Conservation (phyloP, 1,140 invertebrate species). For the Epicauta chinensis region DNA sequence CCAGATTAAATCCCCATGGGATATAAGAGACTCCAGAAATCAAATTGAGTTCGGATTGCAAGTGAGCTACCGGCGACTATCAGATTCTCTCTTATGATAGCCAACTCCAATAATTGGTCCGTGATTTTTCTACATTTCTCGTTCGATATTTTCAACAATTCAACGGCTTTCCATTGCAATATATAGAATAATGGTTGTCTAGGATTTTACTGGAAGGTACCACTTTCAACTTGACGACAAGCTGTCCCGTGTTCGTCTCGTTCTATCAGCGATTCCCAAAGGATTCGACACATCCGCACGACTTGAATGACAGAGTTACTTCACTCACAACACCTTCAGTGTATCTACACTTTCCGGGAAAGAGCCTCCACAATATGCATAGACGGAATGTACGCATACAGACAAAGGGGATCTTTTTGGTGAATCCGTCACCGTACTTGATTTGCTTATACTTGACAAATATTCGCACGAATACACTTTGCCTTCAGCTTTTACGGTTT, state of each 20-base stretch:
- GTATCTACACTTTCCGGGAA: slow-evolving; percentile 20
- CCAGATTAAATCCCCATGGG: slow-evolving; percentile 38
- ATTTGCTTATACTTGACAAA: slow-evolving; percentile 23
- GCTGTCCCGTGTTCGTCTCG: slow-evolving; percentile 31
- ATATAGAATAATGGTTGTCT: too few relatives aligned
- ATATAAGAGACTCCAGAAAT: slow-evolving; percentile 35
- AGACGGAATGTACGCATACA: not conserved
- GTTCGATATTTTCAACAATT: too few relatives aligned
- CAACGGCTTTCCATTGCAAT: too few relatives aligned
- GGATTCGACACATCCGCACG: slow-evolving; percentile 27
- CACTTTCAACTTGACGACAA: not conserved
- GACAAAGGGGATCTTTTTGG: too few relatives aligned
- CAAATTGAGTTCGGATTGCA: slow-evolving; percentile 42
- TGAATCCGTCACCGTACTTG: slow-evolving; percentile 8
- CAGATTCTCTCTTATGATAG: slow-evolving; percentile 16
- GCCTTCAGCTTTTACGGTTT: slow-evolving; percentile 1
- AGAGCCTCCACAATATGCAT: slow-evolving; percentile 17
- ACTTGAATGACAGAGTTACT: slow-evolving; percentile 31
- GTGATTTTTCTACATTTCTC: slow-evolving; percentile 8
- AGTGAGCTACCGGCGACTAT: slow-evolving; percentile 13
- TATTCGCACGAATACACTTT: slow-evolving; percentile 7
- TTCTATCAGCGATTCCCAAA: slow-evolving; percentile 25
- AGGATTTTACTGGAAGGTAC: too few relatives aligned
- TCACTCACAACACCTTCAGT: slow-evolving; percentile 27
- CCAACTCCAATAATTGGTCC: slow-evolving; percentile 23